A percentile compares a stretch with the other conserved stretches of the same genome.
Evolutionary conservation across 1,140 invertebrate genomes (phyloP).

Genomic region (Phthorimaea operculella): DNA sequence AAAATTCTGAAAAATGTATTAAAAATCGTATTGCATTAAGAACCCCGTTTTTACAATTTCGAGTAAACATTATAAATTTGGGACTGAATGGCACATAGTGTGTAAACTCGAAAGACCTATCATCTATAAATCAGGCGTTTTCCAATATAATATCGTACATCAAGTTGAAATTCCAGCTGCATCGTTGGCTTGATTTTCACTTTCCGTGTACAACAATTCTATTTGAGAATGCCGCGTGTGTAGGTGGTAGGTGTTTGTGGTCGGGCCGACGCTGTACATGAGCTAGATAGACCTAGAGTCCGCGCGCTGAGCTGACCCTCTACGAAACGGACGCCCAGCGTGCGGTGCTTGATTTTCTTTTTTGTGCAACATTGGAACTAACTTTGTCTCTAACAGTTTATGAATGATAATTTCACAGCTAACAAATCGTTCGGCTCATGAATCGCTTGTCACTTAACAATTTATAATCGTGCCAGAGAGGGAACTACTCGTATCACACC

Average conservation of each 20-base stretch:
- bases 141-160: too few species aligned
- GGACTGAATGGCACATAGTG: too few species aligned
- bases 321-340: background rate
- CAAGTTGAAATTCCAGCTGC: too few species aligned
- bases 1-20: too few species aligned
- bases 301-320: background rate
- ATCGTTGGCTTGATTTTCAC: too few species aligned
- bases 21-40: too few species aligned
- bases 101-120: too few species aligned
- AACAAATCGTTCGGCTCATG: constrained; percentile 29
- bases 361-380: constrained; percentile 32
- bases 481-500: constrained; percentile 3
- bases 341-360: constrained; percentile 45
- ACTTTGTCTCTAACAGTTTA: constrained; percentile 17
- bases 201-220: too few species aligned
- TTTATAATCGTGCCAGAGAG: constrained; percentile 3
- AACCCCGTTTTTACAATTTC: too few species aligned
- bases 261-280: constrained; percentile 23
- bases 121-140: too few species aligned
- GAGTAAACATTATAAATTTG: too few species aligned
- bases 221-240: background rate
- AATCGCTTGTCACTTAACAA: constrained; percentile 26
- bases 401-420: constrained; percentile 21
- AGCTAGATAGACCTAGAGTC: constrained; percentile 19
- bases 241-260: background rate